Conservation (phyloP, 2,888 invertebrate species). For the Polyploca ridens region DNA sequence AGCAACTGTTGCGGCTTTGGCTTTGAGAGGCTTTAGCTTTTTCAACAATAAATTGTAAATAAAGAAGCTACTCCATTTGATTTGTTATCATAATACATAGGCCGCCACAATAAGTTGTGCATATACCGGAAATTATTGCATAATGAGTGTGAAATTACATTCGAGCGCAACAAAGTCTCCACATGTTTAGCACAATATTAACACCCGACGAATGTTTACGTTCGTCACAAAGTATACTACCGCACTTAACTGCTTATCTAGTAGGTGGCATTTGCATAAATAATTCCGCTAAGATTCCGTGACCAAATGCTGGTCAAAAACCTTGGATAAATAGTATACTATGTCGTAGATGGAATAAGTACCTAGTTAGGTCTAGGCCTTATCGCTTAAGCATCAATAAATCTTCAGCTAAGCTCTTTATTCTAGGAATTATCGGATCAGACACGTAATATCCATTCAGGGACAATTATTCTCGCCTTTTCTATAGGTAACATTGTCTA, state of each 20-base stretch:
- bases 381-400: constrained; percentile 4
- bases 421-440: not conserved
- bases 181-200: not conserved
- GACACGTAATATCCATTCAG: not conserved
- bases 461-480: not conserved
- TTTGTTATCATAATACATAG: no score
- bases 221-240: not conserved
- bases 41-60: no score
- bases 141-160: constrained; percentile 4
- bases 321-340: no score
- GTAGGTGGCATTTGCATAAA: not conserved
- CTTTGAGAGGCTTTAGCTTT: no score
- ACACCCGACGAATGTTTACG: not conserved
- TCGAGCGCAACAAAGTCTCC: not conserved
- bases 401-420: not conserved
- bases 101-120: not conserved
- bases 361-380: not conserved
- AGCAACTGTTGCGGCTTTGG: not conserved
- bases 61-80: no score
- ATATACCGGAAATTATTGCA: not conserved
- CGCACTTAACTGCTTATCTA: not conserved
- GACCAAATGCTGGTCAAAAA: not conserved
- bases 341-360: not conserved
- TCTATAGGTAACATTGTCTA: not conserved
- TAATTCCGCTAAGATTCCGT: not conserved